Conservation (phyloP, 2,888 invertebrate species). For the Lithosia quadra region DNA sequence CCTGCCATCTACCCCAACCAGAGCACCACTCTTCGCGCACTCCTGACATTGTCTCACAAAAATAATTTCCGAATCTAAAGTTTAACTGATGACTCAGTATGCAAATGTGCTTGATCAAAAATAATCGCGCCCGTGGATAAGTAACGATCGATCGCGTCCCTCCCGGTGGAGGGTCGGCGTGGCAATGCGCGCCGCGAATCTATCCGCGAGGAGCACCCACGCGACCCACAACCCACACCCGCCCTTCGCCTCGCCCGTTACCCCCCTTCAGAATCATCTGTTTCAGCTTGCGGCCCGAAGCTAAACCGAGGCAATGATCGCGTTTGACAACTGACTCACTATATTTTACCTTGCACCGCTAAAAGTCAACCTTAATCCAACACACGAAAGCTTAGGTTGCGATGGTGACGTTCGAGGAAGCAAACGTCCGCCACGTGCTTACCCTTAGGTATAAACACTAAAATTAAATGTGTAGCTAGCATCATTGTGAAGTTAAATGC, state of each 20-base stretch:
- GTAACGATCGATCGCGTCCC: conserved; percentile 36
- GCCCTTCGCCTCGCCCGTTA: conserved; percentile 34
- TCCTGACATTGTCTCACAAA: conserved; percentile 40
- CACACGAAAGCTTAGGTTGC: conserved; percentile 15
- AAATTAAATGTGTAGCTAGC: conserved; percentile 38
- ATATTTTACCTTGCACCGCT: conserved; percentile 20
- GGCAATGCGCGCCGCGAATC: conserved; percentile 33
- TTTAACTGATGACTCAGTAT: conserved; percentile 7
- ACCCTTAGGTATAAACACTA: conserved; percentile 42
- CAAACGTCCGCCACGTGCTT: conserved; percentile 52
- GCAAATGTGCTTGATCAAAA: conserved; percentile 10
- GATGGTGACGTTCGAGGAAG: conserved; percentile 18
- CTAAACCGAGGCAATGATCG: conserved; percentile 40
- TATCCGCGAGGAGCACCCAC: conserved; percentile 18
- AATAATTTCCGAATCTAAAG: conserved; percentile 6
- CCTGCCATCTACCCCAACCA: conserved; percentile 80
- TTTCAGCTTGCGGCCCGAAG: conserved; percentile 34
- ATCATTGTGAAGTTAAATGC: conserved; percentile 11
- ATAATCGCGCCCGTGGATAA: conserved; percentile 14
- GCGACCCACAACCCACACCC: conserved; percentile 29
- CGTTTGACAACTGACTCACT: conserved; percentile 41
- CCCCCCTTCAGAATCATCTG: conserved; percentile 53
- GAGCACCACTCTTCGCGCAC: conserved; percentile 68
- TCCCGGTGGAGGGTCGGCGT: conserved; percentile 47
- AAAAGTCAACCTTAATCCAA: conserved; percentile 15